phyloP scores from a whole-genome alignment of 1,140 invertebrate genomes.

The Brachionus sp. region DNA sequence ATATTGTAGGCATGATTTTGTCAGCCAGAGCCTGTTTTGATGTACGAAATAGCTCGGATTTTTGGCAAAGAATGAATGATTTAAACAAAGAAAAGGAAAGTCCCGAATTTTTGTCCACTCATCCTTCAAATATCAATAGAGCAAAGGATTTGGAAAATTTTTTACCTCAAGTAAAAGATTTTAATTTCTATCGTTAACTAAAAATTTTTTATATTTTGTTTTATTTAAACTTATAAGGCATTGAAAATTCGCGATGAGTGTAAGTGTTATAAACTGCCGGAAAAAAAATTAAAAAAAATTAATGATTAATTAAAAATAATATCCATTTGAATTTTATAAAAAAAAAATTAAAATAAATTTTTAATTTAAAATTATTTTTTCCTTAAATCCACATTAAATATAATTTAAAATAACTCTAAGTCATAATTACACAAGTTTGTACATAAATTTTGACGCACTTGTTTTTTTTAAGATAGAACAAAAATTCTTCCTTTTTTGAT shows the following conservation, averaged over 20 bases:
- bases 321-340: too few species aligned
- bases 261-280: background rate
- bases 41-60: constrained; percentile 64
- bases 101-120: constrained; percentile 65
- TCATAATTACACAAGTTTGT: too few species aligned
- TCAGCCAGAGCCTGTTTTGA: constrained; percentile 69
- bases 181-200: background rate
- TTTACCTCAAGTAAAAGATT: constrained; percentile 57
- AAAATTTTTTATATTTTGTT: background rate
- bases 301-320: too few species aligned
- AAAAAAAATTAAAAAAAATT: too few species aligned
- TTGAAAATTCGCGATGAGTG: background rate
- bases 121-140: constrained; percentile 64
- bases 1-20: constrained; percentile 65
- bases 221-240: background rate
- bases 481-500: too few species aligned
- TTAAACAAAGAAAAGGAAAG: constrained; percentile 48
- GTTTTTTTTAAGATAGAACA: too few species aligned
- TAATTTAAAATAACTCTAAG: too few species aligned
- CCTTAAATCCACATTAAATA: too few species aligned
- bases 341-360: too few species aligned
- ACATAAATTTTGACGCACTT: too few species aligned
- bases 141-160: constrained; percentile 60
- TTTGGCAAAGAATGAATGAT: constrained; percentile 64
- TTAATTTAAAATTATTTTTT: too few species aligned